Evolutionary conservation across 1,140 invertebrate species (phyloP), one percentile per base, ranked within the genome.

Genomic region (Venturia canescens): DNA sequence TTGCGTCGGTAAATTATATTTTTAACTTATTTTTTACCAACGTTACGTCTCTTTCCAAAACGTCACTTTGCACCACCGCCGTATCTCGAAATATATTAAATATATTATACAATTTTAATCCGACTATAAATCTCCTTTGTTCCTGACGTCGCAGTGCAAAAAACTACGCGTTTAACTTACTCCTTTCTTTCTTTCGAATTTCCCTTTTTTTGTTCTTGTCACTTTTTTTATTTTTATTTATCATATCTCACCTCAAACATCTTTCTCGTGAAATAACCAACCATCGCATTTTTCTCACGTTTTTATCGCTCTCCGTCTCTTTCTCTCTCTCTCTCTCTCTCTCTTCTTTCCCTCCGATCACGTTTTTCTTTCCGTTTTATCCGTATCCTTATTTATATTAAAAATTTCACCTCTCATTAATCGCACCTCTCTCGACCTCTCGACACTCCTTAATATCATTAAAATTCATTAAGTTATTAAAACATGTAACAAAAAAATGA

Each of bases 51-150:
- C n/a, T 50, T 70, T 70, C 18, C 63, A 15, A 27, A 66, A 27
- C 60, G 60, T 13, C 23, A 23, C 50, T 69, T 48, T 71, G 78
- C 82, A 77, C 84, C 82, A 71, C 82, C 76, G 11, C 81, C 88
- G 86, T 84, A 83, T 85, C 81, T 87, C 87, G 85, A 88, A 91
- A 92, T 92, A 91, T 91, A 91, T 91, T 91, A 92, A 90, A 87
- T 92, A 91, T 92, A 91, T 89, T 90, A 91, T 91, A 92, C 90
- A 91, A 91, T 92, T 91, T 92, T 91, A 88, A 91, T 86, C 88
- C 86, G 83, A 86, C 90, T 89, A 90, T 72, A 91, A 91, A 90
- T 86, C 84, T 89, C 86, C 85, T 86, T 87, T 88, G 85, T 83
- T 80, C 84, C 38, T 44, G 38, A 44, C 81, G 74, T 79, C 80